Evolutionary conservation across 2,113 vertebrate genomes (phyloP), one percentile per base, ranked within the genome.

Genomic region (Clupea harengus): DNA sequence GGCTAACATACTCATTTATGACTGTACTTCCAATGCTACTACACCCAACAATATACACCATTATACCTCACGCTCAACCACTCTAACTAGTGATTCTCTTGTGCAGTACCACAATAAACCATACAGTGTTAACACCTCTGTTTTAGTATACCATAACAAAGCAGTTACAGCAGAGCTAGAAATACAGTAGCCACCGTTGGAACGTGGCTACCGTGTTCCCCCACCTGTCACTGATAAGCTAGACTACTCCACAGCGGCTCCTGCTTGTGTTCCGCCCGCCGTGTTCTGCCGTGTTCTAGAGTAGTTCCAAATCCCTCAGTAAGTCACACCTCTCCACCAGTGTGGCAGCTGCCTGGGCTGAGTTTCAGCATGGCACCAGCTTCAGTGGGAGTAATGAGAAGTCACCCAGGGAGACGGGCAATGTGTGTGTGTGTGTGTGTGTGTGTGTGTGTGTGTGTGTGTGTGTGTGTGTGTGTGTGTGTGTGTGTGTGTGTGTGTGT

Each of bases 271-370:
- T 5, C 25, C 10, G 60, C n/a, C n/a, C n/a, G n/a, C n/a, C 60
- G 64, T 28, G 64, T 28, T 32, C 64, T 9, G n/a, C n/a, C 60
- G 64, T 28, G 64, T 28, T 32, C 64, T 9, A 72, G 64, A 72
- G 64, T 72, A 28, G 64, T 72, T 72, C 64, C 64, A 72, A 72
- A 72, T 72, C 64, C 64, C 64, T 28, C 10, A 32, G 64, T 72
- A 72, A 72, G 64, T 72, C 64, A 72, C 64, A 72, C 64, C 64
- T 72, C 64, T 6, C 64, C 28, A 25, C 25, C 64, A 72, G 64
- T 9, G 2, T 15, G 3, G 52, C 52, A 72, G 64, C 64, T 72
- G 64, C 25, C 64, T 13, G 25, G 9, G 64, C 8, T 13, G 2
- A 32, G 64, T 72, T 72, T 32, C 64, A 72, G 64, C 25, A 72